Base-by-base conservation (phyloP, 2,113 vertebrate genomes). In the Syrrhaptes paradoxus region DNA sequence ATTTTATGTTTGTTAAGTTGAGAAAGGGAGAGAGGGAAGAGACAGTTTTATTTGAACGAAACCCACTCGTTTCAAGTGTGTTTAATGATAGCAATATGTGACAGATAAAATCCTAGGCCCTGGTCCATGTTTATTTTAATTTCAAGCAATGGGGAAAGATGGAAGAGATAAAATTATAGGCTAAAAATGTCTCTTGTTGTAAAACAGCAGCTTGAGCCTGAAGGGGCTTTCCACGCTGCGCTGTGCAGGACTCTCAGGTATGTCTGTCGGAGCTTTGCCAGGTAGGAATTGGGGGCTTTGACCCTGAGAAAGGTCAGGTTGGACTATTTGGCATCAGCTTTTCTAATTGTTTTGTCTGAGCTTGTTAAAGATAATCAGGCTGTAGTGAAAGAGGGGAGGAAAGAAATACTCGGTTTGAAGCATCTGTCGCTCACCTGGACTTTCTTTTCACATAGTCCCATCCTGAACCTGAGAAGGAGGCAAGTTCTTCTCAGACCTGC, bases 61-160 rank as follows among this genome's bases (percentile, higher is more conserved):
- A 91, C 97, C 97, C 97, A 97, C 95, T 97, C 95, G 3, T 97
- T 97, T 97, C 58, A 92, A 98, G 96, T 96, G 68, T 98, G 95
- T 97, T 97, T 97, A 97, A 97, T 97, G 98, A 98, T 97, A 98
- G 96, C 95, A 96, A 87, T 92, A 95, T 97, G 97, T 97, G 97
- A 96, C 96, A 97, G 97, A 98, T 96, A 96, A 96, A 98, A 97
- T 97, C 95, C 95, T 98, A 87, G 31, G 97, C 96, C 96, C 94
- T 90, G 41, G 95, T 97, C 95, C 89, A 90, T 96, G 97, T 97
- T 97, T 97, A 96, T 97, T 98, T 98, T 97, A 78, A 94, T 98
- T 97, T 97, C 89, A 96, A 96, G 94, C 45, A 73, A 74, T 87
- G 72, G 54, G 59, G 76, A 90, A 72, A 83, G 87, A 92, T 90